Evolutionary conservation across 2,888 invertebrate species (phyloP).

Genomic region (Quadroppia sp.): DNA sequence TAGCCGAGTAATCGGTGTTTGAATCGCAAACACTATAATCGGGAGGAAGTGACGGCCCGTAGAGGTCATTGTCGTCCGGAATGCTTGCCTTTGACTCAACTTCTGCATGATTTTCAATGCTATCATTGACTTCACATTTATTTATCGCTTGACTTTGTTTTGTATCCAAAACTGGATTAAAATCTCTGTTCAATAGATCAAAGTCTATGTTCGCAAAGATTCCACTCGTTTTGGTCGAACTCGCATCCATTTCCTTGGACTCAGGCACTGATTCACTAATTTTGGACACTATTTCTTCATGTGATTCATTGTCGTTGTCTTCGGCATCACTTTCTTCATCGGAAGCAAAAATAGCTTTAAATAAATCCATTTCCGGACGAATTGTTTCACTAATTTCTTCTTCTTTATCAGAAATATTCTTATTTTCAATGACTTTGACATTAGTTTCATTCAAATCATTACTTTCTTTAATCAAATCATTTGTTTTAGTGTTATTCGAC

Average conservation of each 20-base stretch:
- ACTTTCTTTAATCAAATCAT: neutral
- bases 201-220: slow-evolving; percentile 48
- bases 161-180: slow-evolving; percentile 11
- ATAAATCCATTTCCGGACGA: slow-evolving; percentile 67
- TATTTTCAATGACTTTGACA: neutral
- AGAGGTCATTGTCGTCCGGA: slow-evolving; percentile 33
- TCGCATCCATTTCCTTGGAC: neutral
- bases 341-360: slow-evolving; percentile 73
- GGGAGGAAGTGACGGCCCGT: slow-evolving; percentile 43
- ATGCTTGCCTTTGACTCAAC: neutral
- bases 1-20: neutral
- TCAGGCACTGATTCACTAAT: too few relatives aligned
- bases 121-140: neutral
- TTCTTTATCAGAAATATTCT: neutral
- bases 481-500: neutral
- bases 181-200: slow-evolving; percentile 45
- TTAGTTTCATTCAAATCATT: neutral
- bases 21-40: neutral
- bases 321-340: slow-evolving; percentile 43
- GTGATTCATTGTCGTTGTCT: slow-evolving; percentile 33
- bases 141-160: neutral
- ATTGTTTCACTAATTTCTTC: slow-evolving; percentile 48
- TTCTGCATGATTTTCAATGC: neutral
- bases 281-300: too few relatives aligned
- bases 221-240: slow-evolving; percentile 27